Base-by-base conservation (phyloP, 2,113 vertebrate genomes). In the Phylloscopus whistleri region DNA sequence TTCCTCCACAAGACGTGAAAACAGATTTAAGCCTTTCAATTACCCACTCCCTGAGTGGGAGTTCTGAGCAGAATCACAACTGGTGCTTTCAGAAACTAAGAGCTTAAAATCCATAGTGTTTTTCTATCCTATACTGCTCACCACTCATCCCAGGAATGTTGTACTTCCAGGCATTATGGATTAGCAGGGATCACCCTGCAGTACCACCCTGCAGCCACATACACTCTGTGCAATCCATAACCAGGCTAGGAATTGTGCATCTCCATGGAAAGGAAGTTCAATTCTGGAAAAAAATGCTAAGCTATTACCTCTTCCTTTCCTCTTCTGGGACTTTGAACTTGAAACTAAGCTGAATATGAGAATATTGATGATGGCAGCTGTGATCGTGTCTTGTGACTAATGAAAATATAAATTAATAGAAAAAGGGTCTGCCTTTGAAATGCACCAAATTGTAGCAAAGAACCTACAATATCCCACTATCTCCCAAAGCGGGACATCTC, bases 381-480 rank as follows among this genome's bases (percentile, higher is more conserved):
- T 0, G 0, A 66, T 41, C 53, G 5, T 59, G 67, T 44, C 53
- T 63, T 48, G 55, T 66, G 79, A 83, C 67, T 95, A 85, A 80
- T n/a, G 77, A 86, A 90, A 94, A 70, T 13, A 90, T 41, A 87
- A 88, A 81, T 80, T 46, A 93, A 63, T n/a, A 69, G 55, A 37
- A 90, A 86, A 88, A 81, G 22, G 35, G 46, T 84, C 80, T 88
- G 72, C 56, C 63, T 94, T 92, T 72, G 85, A 87, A 91, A 97
- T 37, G 52, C 46, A 77, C 37, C 59, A 9, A 90, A 77, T 49
- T 72, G 30, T 27, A 85, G 64, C 51, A 70, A 80, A 76, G 6
- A 86, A 19, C 16, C 63, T 76, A 16, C 33, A 88, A 70, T 41
- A 75, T 41, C 33, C 52, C 30, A 26, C 46, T 30, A 3, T 67